Evolutionary conservation across 2,113 vertebrate genomes (phyloP).

Genomic region (Clupea harengus): DNA sequence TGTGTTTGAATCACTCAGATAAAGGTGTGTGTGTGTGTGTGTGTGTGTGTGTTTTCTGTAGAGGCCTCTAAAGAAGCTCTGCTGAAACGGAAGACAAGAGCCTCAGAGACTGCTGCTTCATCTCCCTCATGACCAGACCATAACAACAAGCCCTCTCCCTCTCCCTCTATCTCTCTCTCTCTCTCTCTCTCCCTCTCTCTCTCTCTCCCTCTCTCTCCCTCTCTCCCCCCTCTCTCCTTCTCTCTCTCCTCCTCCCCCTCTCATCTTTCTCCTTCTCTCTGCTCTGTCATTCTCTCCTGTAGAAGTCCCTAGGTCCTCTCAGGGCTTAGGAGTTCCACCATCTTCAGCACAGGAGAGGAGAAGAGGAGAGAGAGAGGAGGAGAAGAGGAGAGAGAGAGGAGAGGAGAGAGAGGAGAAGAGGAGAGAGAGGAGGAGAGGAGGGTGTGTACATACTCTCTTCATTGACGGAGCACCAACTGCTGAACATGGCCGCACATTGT

Average conservation of each 20-base stretch:
- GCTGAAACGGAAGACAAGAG: background rate
- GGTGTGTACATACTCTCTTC: background rate
- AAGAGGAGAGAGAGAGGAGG: too few relatives aligned
- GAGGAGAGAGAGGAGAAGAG: too few relatives aligned
- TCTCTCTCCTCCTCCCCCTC: background rate
- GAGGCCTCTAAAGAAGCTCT: background rate
- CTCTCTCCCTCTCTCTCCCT: background rate
- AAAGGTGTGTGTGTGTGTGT: background rate
- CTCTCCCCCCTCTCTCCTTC: background rate
- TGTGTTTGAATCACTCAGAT: too few relatives aligned
- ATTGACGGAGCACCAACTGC: background rate
- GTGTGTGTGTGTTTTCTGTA: slow-evolving; percentile 9
- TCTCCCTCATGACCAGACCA: background rate
- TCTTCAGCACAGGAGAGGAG: background rate
- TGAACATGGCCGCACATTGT: too few relatives aligned
- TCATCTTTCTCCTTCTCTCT: background rate
- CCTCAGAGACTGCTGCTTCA: background rate
- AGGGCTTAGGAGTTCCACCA: background rate
- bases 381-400: too few relatives aligned
- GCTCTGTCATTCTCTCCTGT: background rate
- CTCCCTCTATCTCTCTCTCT: background rate
- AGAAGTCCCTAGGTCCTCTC: background rate
- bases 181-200: too few relatives aligned
- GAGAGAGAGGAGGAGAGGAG: too few relatives aligned
- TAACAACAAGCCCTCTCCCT: background rate